Conservation (phyloP, 2,113 vertebrate species). For the Bubalus kerabau region DNA sequence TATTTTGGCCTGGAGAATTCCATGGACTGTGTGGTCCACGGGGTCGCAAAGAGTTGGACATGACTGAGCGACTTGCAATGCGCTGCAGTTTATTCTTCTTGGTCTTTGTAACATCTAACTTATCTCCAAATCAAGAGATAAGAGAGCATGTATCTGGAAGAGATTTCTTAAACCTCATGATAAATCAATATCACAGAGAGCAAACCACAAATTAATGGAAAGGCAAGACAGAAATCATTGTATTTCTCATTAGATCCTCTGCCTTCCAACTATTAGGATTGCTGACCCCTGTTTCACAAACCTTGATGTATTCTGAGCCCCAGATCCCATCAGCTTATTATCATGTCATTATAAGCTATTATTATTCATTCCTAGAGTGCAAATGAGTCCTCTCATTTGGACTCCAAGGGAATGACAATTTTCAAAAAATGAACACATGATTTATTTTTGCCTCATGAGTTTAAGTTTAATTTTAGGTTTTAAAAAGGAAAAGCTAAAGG, state of each 20-base stretch:
- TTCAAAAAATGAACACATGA: neutral
- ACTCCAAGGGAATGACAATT: neutral
- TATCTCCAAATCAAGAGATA: neutral
- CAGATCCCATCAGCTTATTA: neutral
- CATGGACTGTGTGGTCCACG: neutral
- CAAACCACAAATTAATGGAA: neutral
- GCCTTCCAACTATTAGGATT: neutral
- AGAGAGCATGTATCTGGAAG: neutral
- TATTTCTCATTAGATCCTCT: neutral
- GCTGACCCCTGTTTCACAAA: neutral
- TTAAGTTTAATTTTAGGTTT: neutral
- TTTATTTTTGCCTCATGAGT: slow-evolving; percentile 17
- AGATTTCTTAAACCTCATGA: neutral
- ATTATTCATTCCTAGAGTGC: neutral
- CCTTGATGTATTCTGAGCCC: neutral
- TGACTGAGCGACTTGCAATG: neutral
- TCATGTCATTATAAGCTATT: neutral
- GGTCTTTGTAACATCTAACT: neutral
- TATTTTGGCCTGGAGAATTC: neutral
- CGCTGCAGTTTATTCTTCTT: neutral
- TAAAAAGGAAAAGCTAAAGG: neutral
- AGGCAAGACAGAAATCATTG: neutral
- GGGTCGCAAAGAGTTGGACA: neutral
- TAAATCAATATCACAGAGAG: neutral
- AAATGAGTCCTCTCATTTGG: neutral